Percentiles rank a stretch among this genome's conserved stretches.
These are phyloP conservation scores for Phalacrocorax carbo DNA, from an alignment of 2,113 vertebrate species.

Conservation along the genomic window DNA sequence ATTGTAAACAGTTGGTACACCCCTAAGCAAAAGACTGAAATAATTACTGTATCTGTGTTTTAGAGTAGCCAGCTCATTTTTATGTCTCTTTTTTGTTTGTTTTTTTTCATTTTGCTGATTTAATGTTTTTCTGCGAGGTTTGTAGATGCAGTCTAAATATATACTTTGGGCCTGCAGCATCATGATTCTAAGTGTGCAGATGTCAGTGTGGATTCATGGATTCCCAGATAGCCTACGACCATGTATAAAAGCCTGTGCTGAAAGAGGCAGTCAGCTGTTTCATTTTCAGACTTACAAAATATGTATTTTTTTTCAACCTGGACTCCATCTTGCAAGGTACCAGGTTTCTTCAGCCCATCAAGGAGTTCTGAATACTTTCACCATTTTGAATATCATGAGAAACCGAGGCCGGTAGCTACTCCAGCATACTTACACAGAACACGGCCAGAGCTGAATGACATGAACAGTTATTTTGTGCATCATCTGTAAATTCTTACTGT, in stretches of 20 bases:
- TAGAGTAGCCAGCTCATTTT: slow-evolving; percentile 69
- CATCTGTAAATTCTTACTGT: background rate
- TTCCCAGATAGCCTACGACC: slow-evolving; percentile 27
- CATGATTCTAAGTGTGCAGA: slow-evolving; percentile 57
- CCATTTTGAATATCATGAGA: background rate
- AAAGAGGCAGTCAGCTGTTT: slow-evolving; percentile 32
- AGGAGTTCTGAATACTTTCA: background rate
- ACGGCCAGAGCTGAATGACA: background rate
- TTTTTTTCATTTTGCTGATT: slow-evolving; percentile 65
- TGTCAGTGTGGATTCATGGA: slow-evolving; percentile 59
- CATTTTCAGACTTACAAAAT: slow-evolving; percentile 27
- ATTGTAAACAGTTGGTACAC: slow-evolving; percentile 76
- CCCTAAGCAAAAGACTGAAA: slow-evolving; percentile 72
- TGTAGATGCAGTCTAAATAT: slow-evolving; percentile 60
- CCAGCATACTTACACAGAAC: background rate
- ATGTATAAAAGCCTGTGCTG: slow-evolving; percentile 2
- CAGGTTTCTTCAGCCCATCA: background rate
- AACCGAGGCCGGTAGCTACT: background rate
- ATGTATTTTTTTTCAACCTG: background rate
- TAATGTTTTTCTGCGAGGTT: slow-evolving; percentile 64
- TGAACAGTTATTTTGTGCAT: background rate
- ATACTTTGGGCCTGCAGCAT: slow-evolving; percentile 50
- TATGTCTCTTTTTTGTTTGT: slow-evolving; percentile 61
- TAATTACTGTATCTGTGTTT: slow-evolving; percentile 73
- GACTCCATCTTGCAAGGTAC: background rate